phyloP scores from a whole-genome alignment of 1,140 invertebrate species.

The Penaeus chinensis region DNA sequence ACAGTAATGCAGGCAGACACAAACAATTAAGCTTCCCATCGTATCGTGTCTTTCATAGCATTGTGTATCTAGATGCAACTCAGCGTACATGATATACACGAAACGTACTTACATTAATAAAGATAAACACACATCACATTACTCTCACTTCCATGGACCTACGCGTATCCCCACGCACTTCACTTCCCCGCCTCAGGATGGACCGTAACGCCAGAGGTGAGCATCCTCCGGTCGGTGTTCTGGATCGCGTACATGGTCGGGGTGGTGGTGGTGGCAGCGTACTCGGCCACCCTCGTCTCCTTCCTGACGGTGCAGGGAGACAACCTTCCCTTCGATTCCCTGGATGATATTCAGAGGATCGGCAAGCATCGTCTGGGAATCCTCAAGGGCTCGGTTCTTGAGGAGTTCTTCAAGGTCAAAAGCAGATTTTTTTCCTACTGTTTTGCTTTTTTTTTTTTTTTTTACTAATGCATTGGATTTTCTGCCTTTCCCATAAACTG shows the following conservation, averaged over 20 bases:
- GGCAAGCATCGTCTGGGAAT: conserved; percentile 56
- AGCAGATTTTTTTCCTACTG: too few species aligned
- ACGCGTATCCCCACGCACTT: not conserved
- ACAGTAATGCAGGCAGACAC: too few species aligned
- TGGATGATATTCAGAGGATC: conserved; percentile 39
- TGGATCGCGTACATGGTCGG: conserved; percentile 55
- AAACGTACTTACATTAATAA: too few species aligned
- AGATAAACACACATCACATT: too few species aligned
- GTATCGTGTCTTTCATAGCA: too few species aligned
- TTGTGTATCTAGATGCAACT: too few species aligned
- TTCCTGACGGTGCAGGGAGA: conserved; percentile 55
- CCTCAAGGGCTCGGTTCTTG: conserved; percentile 52
- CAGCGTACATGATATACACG: too few species aligned
- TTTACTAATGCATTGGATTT: too few species aligned
- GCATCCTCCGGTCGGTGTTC: conserved; percentile 40
- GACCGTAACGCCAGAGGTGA: conserved; percentile 36
- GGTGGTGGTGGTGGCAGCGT: conserved; percentile 50
- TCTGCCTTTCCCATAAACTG: too few species aligned
- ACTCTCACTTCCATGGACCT: too few species aligned
- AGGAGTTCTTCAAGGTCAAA: conserved; percentile 56
- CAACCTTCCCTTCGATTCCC: conserved; percentile 54
- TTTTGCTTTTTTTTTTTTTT: not conserved
- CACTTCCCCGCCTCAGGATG: conserved; percentile 29
- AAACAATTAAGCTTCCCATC: too few species aligned
- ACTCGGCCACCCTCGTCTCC: conserved; percentile 62